These are phyloP conservation scores for Pecten maximus DNA, from an alignment of 2,888 invertebrate genomes.

Conservation along the genomic window DNA sequence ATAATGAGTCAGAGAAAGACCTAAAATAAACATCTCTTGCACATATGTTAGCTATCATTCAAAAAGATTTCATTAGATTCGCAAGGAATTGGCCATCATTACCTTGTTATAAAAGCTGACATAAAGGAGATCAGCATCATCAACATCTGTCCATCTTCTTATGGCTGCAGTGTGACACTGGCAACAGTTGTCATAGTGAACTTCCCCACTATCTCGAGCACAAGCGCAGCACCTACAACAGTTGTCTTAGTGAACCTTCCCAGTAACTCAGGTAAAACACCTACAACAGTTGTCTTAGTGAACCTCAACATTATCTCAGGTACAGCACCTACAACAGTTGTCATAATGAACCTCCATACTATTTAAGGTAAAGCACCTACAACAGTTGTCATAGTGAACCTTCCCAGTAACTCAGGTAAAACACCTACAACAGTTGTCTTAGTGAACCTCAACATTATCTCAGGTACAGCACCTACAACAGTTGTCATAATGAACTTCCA, in stretches of 20 bases:
- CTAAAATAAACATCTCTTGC: no score
- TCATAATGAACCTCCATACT: background rate
- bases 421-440: slow-evolving; percentile 70
- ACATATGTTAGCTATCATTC: no score
- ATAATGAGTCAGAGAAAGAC: no score
- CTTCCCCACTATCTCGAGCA: slow-evolving; percentile 82
- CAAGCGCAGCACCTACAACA: slow-evolving; percentile 77
- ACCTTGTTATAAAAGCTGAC: slow-evolving; percentile 91
- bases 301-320: background rate
- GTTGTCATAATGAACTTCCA: background rate
- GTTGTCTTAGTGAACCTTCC: background rate
- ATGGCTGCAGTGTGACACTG: slow-evolving; percentile 93
- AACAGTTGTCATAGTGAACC: background rate
- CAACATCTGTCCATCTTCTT: slow-evolving; percentile 89
- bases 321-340: background rate
- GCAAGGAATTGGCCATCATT: slow-evolving; percentile 39
- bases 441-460: no score
- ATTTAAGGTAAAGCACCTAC: background rate
- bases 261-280: background rate
- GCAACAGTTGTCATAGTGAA: slow-evolving; percentile 95
- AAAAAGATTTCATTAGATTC: no score
- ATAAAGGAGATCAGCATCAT: slow-evolving; percentile 91
- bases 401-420: slow-evolving; percentile 69
- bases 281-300: background rate
- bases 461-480: background rate